Conservation (phyloP, 2,888 invertebrate species). For the Vandiemenella viatica region DNA sequence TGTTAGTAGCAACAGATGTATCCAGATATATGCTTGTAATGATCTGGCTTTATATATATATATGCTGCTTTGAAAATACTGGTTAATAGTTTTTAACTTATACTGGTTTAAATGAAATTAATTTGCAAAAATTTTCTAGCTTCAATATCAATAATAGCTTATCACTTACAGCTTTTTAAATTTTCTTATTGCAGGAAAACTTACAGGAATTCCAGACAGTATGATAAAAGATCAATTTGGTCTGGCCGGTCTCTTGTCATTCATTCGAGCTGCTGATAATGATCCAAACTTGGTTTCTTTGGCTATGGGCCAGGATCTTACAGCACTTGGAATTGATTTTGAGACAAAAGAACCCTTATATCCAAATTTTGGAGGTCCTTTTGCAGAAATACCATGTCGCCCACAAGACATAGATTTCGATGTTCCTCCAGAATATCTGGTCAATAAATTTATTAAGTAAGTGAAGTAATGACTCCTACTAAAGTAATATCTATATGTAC, state of each 20-base stretch:
- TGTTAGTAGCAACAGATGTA: too few species aligned
- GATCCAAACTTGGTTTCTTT: constrained; percentile 92
- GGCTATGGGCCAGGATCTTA: constrained; percentile 94
- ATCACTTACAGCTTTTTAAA: too few species aligned
- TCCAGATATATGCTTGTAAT: too few species aligned
- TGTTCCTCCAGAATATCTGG: constrained; percentile 96
- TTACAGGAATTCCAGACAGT: constrained; percentile 93
- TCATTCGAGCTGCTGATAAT: constrained; percentile 93
- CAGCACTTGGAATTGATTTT: constrained; percentile 92
- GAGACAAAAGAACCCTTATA: constrained; percentile 96
- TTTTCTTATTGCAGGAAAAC: constrained; percentile 52
- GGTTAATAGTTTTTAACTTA: too few species aligned
- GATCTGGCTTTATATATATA: too few species aligned
- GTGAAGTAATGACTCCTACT: too few species aligned
- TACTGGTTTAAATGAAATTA: too few species aligned
- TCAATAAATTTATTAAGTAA: constrained; percentile 80
- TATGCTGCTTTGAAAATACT: too few species aligned
- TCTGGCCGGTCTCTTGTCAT: constrained; percentile 94
- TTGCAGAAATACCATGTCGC: constrained; percentile 94
- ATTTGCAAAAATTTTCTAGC: too few species aligned
- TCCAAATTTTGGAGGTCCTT: constrained; percentile 96
- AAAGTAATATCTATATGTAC: too few species aligned
- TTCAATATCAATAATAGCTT: too few species aligned
- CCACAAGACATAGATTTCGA: constrained; percentile 98
- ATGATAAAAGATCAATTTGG: constrained; percentile 99